Percentiles rank a stretch among this genome's conserved stretches.
Conservation (phyloP, 2,113 vertebrate genomes). For the Campylomormyrus tamandua region DNA sequence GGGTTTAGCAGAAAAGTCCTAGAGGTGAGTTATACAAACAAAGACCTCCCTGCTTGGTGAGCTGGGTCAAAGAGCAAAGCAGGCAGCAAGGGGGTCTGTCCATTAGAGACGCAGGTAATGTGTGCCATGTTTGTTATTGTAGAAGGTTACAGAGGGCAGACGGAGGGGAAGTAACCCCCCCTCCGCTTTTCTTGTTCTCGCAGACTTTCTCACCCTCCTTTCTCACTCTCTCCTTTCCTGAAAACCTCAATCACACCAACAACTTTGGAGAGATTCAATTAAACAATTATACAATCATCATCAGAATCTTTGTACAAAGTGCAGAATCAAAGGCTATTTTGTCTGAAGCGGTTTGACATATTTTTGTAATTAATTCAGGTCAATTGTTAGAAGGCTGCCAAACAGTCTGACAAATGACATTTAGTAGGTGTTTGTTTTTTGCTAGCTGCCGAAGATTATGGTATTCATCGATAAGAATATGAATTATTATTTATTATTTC, state of each 20-base stretch:
- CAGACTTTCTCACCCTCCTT: background rate
- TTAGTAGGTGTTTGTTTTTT: slow-evolving; percentile 4
- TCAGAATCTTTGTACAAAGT: background rate
- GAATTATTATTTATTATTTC: background rate
- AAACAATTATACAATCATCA: background rate
- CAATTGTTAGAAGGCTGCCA: background rate
- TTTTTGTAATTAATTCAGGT: background rate
- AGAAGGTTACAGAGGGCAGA: slow-evolving; percentile 19
- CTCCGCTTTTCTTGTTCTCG: background rate
- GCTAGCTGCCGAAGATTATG: background rate
- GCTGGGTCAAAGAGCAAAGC: slow-evolving; percentile 12
- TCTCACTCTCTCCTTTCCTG: background rate
- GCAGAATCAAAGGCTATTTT: background rate
- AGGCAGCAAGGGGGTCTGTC: background rate
- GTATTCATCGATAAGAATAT: background rate
- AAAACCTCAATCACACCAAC: slow-evolving; percentile 5
- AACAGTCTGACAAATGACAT: background rate
- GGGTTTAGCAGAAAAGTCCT: slow-evolving; percentile 13
- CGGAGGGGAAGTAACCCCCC: background rate
- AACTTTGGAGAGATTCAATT: background rate
- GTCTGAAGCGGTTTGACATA: background rate
- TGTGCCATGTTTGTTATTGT: slow-evolving; percentile 30
- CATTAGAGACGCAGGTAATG: slow-evolving; percentile 25
- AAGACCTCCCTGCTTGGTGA: background rate
- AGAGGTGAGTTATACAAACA: slow-evolving; percentile 22